Percentiles rank a stretch among this genome's conserved stretches.
Conservation (phyloP, 2,888 invertebrate genomes). For the Caenorhabditis drosophilae region DNA sequence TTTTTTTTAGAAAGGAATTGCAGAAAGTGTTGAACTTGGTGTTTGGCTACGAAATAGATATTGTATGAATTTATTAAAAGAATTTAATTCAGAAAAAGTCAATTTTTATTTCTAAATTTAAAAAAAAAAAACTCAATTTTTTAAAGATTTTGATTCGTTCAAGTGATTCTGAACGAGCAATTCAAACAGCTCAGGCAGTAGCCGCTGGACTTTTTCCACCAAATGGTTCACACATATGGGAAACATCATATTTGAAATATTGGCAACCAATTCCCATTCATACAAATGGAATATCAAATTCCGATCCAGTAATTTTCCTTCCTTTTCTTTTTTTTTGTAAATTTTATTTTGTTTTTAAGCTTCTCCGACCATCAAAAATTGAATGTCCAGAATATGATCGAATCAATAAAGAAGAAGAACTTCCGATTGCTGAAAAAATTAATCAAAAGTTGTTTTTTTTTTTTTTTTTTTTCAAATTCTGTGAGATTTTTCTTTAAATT, state of each 20-base stretch:
- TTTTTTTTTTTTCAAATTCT: background rate
- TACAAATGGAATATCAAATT: constrained; percentile 10
- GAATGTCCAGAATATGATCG: constrained; percentile 38
- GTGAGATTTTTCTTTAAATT: background rate
- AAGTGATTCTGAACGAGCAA: constrained; percentile 69
- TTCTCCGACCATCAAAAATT: constrained; percentile 48
- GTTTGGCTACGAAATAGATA: constrained; percentile 28
- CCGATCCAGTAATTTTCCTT: constrained; percentile 9
- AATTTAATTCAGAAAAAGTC: constrained; percentile 28
- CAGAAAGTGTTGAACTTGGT: constrained; percentile 24
- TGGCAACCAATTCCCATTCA: constrained; percentile 41
- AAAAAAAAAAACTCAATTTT: too few species aligned
- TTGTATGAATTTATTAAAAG: constrained; percentile 8
- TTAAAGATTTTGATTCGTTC: too few species aligned
- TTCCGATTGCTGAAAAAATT: constrained; percentile 12
- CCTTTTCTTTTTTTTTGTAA: too few species aligned
- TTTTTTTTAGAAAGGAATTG: constrained; percentile 29
- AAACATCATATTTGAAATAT: constrained; percentile 26
- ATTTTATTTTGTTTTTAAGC: constrained; percentile 19
- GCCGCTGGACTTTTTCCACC: constrained; percentile 80
- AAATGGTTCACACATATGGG: constrained; percentile 32
- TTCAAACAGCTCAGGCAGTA: constrained; percentile 83
- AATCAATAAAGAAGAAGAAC: constrained; percentile 16
- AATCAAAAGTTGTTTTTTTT: constrained; percentile 11
- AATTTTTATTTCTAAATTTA: too few species aligned